Evolutionary conservation across 2,113 vertebrate species (phyloP).

Genomic region (Scomber colias): DNA sequence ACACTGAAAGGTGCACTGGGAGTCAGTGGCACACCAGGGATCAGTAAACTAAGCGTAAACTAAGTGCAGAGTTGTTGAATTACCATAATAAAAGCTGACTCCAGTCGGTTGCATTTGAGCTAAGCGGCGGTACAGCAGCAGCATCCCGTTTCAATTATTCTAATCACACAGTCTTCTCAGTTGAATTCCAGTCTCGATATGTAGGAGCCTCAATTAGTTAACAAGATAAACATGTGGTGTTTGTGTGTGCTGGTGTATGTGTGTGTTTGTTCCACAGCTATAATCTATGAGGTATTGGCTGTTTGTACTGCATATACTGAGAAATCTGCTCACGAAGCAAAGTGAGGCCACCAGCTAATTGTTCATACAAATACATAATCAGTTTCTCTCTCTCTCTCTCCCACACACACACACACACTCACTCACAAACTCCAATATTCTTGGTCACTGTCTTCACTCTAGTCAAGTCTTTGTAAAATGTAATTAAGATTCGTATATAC

Average conservation of each 20-base stretch:
- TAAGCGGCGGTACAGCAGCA: constrained; percentile 17
- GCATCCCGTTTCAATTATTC: constrained; percentile 47
- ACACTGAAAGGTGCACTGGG: constrained; percentile 34
- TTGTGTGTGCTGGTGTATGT: background rate
- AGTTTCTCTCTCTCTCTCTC: background rate
- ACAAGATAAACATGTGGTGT: constrained; percentile 33
- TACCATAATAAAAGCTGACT: constrained; percentile 67
- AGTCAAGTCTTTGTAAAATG: background rate
- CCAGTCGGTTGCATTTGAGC: constrained; percentile 41
- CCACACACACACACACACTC: background rate
- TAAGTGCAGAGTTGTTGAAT: constrained; percentile 56
- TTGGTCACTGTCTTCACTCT: background rate
- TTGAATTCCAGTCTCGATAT: constrained; percentile 37
- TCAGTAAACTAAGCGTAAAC: constrained; percentile 34
- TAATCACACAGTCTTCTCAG: constrained; percentile 39
- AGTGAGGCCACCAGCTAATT: background rate
- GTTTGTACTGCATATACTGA: background rate
- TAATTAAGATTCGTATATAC: background rate
- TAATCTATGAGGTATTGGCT: constrained; percentile 27
- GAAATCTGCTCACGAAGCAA: constrained; percentile 34
- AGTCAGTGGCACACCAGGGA: constrained; percentile 51
- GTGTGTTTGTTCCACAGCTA: background rate
- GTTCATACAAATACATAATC: background rate
- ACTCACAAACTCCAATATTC: background rate
- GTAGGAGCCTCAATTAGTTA: constrained; percentile 54